phyloP scores from a whole-genome alignment of 1,140 invertebrate genomes.

The Drosophila azteca region DNA sequence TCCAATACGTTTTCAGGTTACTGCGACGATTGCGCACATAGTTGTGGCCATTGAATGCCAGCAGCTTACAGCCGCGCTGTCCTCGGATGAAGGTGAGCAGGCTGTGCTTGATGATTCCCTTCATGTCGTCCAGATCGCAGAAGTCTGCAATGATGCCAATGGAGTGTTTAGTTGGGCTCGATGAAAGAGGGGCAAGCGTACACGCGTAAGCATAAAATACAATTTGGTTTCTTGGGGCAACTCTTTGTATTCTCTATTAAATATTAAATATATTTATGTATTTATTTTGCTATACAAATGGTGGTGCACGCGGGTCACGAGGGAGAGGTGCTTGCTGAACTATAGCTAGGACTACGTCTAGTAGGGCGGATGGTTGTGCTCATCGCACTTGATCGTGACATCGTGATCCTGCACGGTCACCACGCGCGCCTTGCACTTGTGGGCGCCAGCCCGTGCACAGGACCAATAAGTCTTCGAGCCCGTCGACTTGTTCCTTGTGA shows the following conservation, averaged over 20 bases:
- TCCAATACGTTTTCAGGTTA: conserved; percentile 80
- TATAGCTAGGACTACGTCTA: conserved; percentile 49
- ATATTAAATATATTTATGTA: conserved; percentile 30
- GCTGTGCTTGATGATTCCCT: conserved; percentile 57
- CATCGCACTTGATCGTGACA: conserved; percentile 77
- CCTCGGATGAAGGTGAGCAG: conserved; percentile 70
- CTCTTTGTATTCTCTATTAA: conserved; percentile 38
- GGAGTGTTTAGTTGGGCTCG: conserved; percentile 21
- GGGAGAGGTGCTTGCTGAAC: not conserved
- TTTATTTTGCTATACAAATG: conserved; percentile 47
- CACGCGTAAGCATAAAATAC: conserved; percentile 18
- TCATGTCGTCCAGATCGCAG: conserved; percentile 40
- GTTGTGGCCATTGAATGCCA: conserved; percentile 70
- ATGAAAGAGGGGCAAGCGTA: not conserved
- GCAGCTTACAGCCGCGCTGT: conserved; percentile 74
- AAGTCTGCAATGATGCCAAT: conserved; percentile 37
- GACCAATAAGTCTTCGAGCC: conserved; percentile 82
- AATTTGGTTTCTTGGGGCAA: conserved; percentile 21
- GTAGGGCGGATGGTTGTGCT: conserved; percentile 83
- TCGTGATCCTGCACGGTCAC: conserved; percentile 78
- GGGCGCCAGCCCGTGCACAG: conserved; percentile 78
- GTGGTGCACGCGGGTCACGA: not conserved
- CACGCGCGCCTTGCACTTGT: conserved; percentile 83
- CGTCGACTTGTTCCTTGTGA: conserved; percentile 79
- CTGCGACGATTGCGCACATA: conserved; percentile 78